Evolutionary conservation across 2,797 vertebrate species (phyloP).

Genomic region (Anniella stebbinsi): DNA sequence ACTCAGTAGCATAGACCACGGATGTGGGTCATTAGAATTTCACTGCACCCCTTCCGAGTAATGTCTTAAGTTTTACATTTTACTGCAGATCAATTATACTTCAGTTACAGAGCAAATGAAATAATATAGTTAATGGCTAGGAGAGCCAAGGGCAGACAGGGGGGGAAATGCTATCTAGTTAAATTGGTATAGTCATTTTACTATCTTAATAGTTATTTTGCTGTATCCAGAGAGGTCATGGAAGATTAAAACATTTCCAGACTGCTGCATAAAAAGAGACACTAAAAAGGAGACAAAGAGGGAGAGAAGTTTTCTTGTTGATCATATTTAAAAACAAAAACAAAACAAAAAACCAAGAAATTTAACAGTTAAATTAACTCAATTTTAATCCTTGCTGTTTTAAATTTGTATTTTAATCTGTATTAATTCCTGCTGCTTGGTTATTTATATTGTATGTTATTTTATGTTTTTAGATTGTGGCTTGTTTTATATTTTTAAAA

Average conservation of each 20-base stretch:
- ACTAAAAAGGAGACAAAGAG: too few relatives aligned
- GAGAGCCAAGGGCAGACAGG: neutral
- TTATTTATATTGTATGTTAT: too few relatives aligned
- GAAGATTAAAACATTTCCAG: neutral
- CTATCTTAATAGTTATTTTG: neutral
- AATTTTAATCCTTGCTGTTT: too few relatives aligned
- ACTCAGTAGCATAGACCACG: neutral
- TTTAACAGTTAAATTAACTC: too few relatives aligned
- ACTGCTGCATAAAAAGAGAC: neutral
- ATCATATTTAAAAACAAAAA: too few relatives aligned
- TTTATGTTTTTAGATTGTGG: too few relatives aligned
- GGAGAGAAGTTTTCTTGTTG: neutral
- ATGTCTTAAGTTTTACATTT: neutral
- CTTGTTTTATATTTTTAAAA: too few relatives aligned
- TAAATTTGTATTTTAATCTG: too few relatives aligned
- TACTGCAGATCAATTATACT: neutral
- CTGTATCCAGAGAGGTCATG: neutral
- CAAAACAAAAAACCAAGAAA: too few relatives aligned
- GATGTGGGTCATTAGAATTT: neutral
- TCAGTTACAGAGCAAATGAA: neutral
- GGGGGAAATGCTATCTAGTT: neutral
- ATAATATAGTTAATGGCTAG: neutral
- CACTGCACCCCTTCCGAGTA: neutral
- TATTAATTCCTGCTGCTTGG: too few relatives aligned
- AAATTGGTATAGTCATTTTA: neutral